These are phyloP conservation scores for Dromococcyx pavoninus DNA, from an alignment of 2,797 vertebrate genomes.

Conservation along the genomic window DNA sequence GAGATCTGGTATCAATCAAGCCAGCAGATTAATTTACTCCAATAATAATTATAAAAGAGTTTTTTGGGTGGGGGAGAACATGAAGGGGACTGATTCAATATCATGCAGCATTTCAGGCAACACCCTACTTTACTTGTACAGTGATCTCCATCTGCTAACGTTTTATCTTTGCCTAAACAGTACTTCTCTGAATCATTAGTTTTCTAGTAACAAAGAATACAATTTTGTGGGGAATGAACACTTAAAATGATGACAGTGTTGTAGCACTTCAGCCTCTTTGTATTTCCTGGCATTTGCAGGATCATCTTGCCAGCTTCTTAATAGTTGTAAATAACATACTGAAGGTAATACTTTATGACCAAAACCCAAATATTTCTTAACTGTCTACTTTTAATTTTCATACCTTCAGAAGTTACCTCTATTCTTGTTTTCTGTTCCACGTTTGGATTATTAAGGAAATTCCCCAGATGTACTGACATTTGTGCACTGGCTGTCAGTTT, in stretches of 20 bases:
- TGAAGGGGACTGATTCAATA: background rate
- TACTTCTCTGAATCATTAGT: background rate
- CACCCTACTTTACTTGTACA: background rate
- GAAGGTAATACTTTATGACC: background rate
- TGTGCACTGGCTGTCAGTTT: background rate
- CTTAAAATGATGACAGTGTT: background rate
- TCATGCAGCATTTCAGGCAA: background rate
- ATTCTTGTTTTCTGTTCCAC: background rate
- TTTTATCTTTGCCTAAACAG: background rate
- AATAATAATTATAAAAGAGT: background rate
- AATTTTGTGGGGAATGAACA: background rate
- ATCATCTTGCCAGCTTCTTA: slow-evolving; percentile 26
- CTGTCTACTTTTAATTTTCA: background rate
- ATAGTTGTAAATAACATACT: background rate
- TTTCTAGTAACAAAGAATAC: background rate
- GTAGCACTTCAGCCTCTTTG: background rate
- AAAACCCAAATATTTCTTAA: background rate
- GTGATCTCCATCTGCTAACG: background rate
- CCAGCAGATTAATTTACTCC: background rate
- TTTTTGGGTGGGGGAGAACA: background rate
- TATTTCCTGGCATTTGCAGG: slow-evolving; percentile 1
- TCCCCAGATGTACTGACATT: background rate
- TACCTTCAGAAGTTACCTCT: background rate
- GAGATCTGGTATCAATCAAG: slow-evolving; percentile 17
- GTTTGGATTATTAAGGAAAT: slow-evolving; percentile 20